Percentiles rank a stretch among this genome's conserved stretches.
These are phyloP conservation scores for Lasius fuliginosus DNA, from an alignment of 2,888 invertebrate genomes.

Conservation along the genomic window DNA sequence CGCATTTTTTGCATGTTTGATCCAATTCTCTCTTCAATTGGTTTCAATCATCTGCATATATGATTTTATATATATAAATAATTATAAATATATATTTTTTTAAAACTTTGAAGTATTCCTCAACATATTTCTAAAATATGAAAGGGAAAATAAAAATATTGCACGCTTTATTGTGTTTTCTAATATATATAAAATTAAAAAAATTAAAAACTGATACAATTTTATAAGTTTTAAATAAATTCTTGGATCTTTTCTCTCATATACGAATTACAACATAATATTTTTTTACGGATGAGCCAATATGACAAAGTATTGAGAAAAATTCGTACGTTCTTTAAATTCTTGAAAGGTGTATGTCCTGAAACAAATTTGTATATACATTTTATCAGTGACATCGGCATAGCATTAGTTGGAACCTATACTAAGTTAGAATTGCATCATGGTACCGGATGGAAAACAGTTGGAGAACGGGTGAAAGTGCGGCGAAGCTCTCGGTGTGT, in stretches of 20 bases:
- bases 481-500: constrained; percentile 50
- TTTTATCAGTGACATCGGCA: background rate
- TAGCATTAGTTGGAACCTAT: background rate
- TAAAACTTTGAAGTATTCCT: too few relatives aligned
- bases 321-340: background rate
- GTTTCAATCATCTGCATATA: background rate
- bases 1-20: background rate
- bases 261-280: background rate
- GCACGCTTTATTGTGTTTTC: too few relatives aligned
- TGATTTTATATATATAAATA: background rate
- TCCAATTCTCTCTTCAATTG: background rate
- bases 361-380: background rate
- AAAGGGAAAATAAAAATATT: background rate
- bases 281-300: background rate
- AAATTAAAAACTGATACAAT: background rate
- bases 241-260: background rate
- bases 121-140: background rate
- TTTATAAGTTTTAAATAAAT: background rate
- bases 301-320: background rate
- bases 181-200: background rate
- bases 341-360: background rate
- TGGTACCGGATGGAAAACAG: constrained; percentile 62
- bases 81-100: background rate
- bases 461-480: constrained; percentile 70
- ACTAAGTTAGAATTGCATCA: background rate